Evolutionary conservation across 2,797 vertebrate species (phyloP), one percentile per base, ranked within the genome.

Genomic region (Chromobotia macracanthus): DNA sequence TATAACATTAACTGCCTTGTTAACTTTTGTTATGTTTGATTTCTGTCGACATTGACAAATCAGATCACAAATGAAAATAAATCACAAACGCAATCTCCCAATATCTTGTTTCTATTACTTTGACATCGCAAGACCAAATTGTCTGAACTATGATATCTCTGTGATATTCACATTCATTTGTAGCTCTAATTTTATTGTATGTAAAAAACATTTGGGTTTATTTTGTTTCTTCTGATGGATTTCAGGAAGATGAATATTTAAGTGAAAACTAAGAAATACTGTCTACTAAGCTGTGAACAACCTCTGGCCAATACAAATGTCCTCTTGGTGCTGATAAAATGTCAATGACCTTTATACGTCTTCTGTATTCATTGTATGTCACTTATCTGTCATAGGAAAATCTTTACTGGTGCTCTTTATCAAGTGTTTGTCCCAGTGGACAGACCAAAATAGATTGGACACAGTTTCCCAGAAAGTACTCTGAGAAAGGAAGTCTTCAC

Each of bases 391-490:
- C 31, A 63, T 58, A 46, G 28, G 8, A 80, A 83, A 66, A 38
- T 38, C 58, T 38, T 56, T 67, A 18, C 19, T 60, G 50, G 60
- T 41, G 48, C 77, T 55, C 31, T 71, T 80, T 76, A 56, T 80
- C 80, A 74, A 65, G 50, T 56, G 28, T 53, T 56, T 21, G 73
- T 82, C 78, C 58, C 75, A 67, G 72, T 44, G 77, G 74, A 82
- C 56, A n/a, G 56, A 80, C 82, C 25, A 46, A 85, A 85, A 85
- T 85, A 85, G 80, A 80, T n/a, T 64, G 76, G 74, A 71, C 60
- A 44, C 41, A 23, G 53, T 76, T 78, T 82, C 74, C 71, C 75
- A 75, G 66, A 41, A 50, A 81, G 63, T 28, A 31, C 25, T 31
- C 28, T 80, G 79, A 61, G 69, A 86, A 69, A 48, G 80, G 83